Evolutionary conservation across 2,797 vertebrate genomes (phyloP).

Genomic region (Nannoperca australis): DNA sequence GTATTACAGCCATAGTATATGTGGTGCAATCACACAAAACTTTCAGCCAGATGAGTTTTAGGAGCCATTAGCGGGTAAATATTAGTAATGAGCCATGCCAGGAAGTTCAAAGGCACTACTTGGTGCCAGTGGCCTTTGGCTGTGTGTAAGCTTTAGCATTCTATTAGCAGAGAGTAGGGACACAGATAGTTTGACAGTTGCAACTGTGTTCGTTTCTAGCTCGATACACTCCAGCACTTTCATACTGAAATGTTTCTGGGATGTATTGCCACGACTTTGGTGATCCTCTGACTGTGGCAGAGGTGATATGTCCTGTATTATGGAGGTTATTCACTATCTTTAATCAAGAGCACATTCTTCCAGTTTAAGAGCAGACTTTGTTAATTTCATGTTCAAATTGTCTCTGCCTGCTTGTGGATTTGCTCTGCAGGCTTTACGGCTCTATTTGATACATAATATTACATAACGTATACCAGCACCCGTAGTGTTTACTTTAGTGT

Average conservation of each 20-base stretch:
- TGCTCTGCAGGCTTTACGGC: no score
- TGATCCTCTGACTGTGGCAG: neutral
- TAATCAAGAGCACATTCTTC: no score
- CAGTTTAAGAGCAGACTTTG: no score
- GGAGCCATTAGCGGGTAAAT: conserved; percentile 48
- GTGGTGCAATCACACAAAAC: conserved; percentile 4
- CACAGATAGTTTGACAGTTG: conserved; percentile 7
- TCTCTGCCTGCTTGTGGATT: no score
- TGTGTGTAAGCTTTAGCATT: neutral
- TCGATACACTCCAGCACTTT: conserved; percentile 5
- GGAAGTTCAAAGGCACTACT: conserved; percentile 33
- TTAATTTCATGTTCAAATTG: no score
- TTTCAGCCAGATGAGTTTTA: conserved; percentile 31
- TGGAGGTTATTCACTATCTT: no score
- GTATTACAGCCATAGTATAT: conserved; percentile 2
- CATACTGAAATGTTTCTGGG: neutral
- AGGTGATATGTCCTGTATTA: neutral
- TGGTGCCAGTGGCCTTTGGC: conserved; percentile 39
- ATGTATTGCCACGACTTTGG: neutral
- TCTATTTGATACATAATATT: no score
- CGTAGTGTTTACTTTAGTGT: no score
- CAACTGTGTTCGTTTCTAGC: conserved; percentile 10
- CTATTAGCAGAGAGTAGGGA: conserved; percentile 16
- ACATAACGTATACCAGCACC: no score
- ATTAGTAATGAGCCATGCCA: conserved; percentile 41